Base-by-base conservation (phyloP, 2,888 invertebrate species). In the Margaritifera margaritifera region DNA sequence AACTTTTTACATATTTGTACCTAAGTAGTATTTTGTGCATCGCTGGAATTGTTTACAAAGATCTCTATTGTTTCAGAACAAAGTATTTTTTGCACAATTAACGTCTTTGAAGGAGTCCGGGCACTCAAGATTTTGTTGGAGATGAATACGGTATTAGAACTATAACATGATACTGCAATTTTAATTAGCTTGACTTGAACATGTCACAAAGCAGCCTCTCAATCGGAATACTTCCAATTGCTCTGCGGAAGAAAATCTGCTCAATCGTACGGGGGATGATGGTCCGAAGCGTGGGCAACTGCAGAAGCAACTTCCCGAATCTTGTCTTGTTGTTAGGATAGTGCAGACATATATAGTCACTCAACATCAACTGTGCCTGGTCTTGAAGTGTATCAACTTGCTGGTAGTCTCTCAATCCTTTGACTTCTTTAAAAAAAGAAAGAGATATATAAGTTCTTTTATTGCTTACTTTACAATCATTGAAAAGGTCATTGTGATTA, bases 281-380 rank as follows among this genome's bases (percentile, higher is more conserved):
- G n/a, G 82, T 81, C 89, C 90, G 62, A 90, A 92, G 20, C 93
- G 93, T 92, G 2, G 95, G 94, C 66, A 96, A 89, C 2, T 95
- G 91, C 4, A 95, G 90, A 79, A 96, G 91, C 4, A 96, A 90
- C 79, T 94, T 93, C 0, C 94, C 95, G 79, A 95, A 93, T 25
- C 95, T 91, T 0, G 92, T 79, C 68, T 86, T 86, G 53, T 77
- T 82, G 15, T 77, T 76, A 1, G 86, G 84, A 57, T 86, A 83
- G 64, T 85, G 84, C 5, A 84, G 77, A 62, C 79, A 70, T 54
- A 80, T 84, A 86, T 95, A 93, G 80, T 94, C 94, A 81, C 94
- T 93, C 31, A 96, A 91, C 89, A 94, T 93, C 6, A 94, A 91
- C 71, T 95, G 93, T 0, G 94, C 94, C 88, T 95, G 95, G 80